Percentiles rank a stretch among this genome's conserved stretches.
Conservation (phyloP, 2,888 invertebrate genomes). For the Meteorus colon region DNA sequence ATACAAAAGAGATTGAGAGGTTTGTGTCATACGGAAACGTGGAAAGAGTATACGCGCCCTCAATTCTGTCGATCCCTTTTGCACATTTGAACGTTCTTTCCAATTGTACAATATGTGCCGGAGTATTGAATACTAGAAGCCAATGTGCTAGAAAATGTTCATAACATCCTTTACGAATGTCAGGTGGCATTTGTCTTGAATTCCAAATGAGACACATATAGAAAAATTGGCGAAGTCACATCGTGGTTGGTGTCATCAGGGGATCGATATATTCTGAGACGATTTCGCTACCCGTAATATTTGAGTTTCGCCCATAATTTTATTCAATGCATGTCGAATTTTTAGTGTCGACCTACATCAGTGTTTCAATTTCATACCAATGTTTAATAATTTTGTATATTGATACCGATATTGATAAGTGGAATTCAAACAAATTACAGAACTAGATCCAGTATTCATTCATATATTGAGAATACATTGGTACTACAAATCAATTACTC, state of each 20-base stretch:
- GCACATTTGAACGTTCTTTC: not conserved
- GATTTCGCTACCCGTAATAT: not conserved
- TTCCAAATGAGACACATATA: not conserved
- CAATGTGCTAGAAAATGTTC: not conserved
- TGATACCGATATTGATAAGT: not conserved
- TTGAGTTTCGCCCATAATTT: not conserved
- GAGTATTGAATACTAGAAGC: not conserved
- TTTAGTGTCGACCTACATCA: not conserved
- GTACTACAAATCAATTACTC: too few relatives aligned
- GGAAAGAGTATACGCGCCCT: not conserved
- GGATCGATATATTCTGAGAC: not conserved
- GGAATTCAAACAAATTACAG: too few relatives aligned
- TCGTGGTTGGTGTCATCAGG: not conserved
- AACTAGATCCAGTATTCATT: too few relatives aligned
- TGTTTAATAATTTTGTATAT: not conserved
- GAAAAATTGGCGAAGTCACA: not conserved
- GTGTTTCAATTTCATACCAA: not conserved
- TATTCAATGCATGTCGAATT: not conserved
- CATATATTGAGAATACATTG: too few relatives aligned
- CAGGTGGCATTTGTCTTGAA: not conserved
- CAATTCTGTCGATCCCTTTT: not conserved
- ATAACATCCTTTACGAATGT: not conserved
- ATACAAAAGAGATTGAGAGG: not conserved
- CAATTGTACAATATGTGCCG: not conserved
- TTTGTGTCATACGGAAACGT: not conserved